phyloP scores from a whole-genome alignment of 2,113 vertebrate genomes.

The Prolemur simus region DNA sequence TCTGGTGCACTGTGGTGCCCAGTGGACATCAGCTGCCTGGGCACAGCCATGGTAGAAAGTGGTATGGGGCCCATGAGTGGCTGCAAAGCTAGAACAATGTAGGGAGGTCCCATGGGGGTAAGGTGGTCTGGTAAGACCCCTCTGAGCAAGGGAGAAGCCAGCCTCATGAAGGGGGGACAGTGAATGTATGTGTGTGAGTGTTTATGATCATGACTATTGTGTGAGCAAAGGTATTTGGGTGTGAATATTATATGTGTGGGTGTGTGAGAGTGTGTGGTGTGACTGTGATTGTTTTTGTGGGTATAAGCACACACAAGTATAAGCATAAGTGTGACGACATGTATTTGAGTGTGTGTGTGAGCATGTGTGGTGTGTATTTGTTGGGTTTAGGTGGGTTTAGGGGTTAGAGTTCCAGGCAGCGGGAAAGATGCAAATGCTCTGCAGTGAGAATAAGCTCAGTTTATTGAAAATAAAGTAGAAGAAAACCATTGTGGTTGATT shows the following conservation, averaged over 20 bases:
- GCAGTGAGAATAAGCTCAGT: neutral
- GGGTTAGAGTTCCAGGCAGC: neutral
- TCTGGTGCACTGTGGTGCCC: neutral
- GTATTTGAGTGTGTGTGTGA: no score
- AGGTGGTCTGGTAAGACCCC: neutral
- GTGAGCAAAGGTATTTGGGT: neutral
- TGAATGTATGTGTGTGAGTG: neutral
- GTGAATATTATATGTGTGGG: neutral
- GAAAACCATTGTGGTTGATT: neutral
- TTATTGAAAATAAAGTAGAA: neutral
- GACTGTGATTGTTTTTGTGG: neutral
- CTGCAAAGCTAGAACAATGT: neutral
- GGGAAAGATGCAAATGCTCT: neutral
- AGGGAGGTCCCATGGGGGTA: neutral
- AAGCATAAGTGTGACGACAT: neutral
- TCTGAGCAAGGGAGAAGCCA: neutral
- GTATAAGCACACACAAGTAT: neutral
- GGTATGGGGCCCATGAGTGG: neutral
- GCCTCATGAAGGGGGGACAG: neutral
- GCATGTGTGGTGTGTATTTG: neutral
- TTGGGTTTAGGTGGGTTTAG: no score
- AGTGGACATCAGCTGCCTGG: fast-evolving
- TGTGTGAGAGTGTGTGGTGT: neutral
- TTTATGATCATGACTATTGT: neutral
- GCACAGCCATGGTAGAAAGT: neutral